phyloP scores from a whole-genome alignment of 2,888 invertebrate genomes.

The Acanthosepion pharaonis region DNA sequence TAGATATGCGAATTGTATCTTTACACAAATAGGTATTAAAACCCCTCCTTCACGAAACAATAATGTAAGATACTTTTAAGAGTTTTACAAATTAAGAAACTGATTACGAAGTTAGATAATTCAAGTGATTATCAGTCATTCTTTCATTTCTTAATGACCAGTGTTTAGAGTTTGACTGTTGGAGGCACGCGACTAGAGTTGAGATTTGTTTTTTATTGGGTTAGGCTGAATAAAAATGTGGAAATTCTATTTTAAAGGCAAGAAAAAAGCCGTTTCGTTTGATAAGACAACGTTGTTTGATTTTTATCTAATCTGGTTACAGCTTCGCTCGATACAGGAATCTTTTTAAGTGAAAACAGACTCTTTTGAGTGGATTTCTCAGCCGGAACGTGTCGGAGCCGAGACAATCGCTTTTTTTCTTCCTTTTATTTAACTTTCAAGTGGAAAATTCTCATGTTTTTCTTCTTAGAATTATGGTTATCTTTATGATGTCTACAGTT shows the following conservation, averaged over 20 bases:
- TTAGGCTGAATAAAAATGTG: neutral
- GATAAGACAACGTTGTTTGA: neutral
- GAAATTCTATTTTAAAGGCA: neutral
- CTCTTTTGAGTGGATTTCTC: neutral
- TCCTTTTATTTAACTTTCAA: neutral
- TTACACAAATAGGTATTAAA: neutral
- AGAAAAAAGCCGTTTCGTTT: neutral
- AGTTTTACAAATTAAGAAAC: neutral
- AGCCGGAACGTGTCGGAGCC: neutral
- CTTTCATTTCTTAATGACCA: neutral
- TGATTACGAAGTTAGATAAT: neutral
- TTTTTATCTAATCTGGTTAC: neutral
- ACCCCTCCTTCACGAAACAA: neutral
- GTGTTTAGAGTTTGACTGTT: neutral
- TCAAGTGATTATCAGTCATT: neutral
- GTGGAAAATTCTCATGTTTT: neutral
- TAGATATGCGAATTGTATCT: neutral
- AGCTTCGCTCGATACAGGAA: neutral
- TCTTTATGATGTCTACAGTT: neutral
- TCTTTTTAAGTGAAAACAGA: slow-evolving; percentile 13
- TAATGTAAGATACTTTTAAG: neutral
- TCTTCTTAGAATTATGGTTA: neutral
- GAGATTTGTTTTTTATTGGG: neutral
- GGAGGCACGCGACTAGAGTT: neutral
- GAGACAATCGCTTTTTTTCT: neutral